Base-by-base conservation (phyloP, 2,797 vertebrate species). In the Phyllotis vaccarum region DNA sequence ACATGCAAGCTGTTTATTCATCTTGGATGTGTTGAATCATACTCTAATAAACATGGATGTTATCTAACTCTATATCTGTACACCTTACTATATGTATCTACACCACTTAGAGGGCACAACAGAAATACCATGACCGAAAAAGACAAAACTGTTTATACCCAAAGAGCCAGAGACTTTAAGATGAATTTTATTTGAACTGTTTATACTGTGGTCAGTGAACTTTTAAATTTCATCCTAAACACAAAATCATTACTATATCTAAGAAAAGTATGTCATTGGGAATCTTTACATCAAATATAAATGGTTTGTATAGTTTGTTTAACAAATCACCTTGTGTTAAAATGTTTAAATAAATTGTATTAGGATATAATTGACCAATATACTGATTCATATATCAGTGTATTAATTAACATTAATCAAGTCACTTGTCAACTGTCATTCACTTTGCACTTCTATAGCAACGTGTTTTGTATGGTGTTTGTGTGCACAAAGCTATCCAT, bases 391-490 rank as follows among this genome's bases (percentile, higher is more conserved):
- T 12, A 90, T 70, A 19, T 43, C 24, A 86, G 43, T 70, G 76
- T 94, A 91, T 90, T 91, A 72, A 94, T 54, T 60, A 46, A 54
- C 11, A 49, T 64, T 81, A 79, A 94, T 68, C 14, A 95, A 76
- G 46, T 56, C 34, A 46, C 58, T 13, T 75, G 75, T 89, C 11
- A 0, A 11, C 14, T 8, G 5, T 68, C 22, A 0, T 24, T 88
- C 24, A 34, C 14, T 86, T 54, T 62, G 16, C 34, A 6, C 19
- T 90, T n/a, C 34, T 22, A 60, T 37, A 85, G 27, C 2, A 92
- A 62, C 37, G 31, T 0, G 3, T 27, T 89, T 11, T 75, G 19
- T 52, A 54, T 96, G 14, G 78, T 89, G 17, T 86, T 68, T 91
- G 52, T 80, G 10, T 74, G 16, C 37, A 87, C 5, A 14, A 21